Conservation (phyloP, 2,797 vertebrate species). For the Taenioides sp. region DNA sequence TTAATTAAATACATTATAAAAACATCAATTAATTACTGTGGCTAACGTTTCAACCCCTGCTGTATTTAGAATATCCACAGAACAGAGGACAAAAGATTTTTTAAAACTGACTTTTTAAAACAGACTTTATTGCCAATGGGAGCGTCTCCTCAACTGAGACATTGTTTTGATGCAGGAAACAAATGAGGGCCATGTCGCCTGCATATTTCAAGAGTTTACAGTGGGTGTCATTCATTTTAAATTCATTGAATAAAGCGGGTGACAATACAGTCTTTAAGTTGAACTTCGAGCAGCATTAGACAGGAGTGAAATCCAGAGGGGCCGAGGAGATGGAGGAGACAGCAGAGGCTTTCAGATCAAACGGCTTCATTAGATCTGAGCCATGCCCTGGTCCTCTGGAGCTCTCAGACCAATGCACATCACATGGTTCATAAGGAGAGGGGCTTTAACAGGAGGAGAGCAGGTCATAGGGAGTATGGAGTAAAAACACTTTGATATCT, state of each 20-base stretch:
- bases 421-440: conserved; percentile 2
- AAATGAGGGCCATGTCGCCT: background rate
- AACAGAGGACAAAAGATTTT: no score
- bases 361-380: conserved; percentile 22
- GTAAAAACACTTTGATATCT: background rate
- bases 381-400: background rate
- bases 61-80: no score
- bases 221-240: background rate
- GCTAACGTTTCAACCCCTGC: no score
- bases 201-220: background rate
- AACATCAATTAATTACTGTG: no score
- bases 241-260: background rate
- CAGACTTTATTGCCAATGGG: no score
- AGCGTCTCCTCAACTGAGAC: no score
- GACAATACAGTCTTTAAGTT: background rate
- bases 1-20: no score
- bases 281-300: background rate
- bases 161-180: background rate
- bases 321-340: conserved; percentile 50
- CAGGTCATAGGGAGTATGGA: conserved; percentile 11
- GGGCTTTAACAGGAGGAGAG: conserved; percentile 17
- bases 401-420: conserved; percentile 4
- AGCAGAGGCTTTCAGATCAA: conserved; percentile 27
- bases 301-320: conserved; percentile 51
- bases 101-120: no score